Percentiles rank a stretch among this genome's conserved stretches.
phyloP scores from a whole-genome alignment of 2,888 invertebrate genomes.

The Eucera pruinosa region DNA sequence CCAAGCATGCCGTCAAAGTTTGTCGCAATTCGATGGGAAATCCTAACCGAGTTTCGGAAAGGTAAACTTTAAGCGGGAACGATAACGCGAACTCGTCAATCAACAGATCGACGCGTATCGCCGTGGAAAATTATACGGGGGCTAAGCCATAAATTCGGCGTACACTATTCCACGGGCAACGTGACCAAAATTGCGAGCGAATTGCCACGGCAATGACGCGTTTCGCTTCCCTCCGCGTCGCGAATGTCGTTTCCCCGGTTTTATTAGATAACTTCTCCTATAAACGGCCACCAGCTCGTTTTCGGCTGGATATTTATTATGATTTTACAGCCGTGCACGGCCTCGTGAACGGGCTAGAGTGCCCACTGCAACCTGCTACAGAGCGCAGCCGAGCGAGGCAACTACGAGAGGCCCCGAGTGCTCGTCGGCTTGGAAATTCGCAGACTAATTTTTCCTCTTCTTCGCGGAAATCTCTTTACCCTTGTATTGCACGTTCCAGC shows the following conservation, averaged over 20 bases:
- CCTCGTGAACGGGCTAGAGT: not conserved
- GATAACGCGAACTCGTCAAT: constrained; percentile 11
- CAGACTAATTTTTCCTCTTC: constrained; percentile 30
- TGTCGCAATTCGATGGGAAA: not conserved
- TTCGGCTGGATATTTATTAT: constrained; percentile 28
- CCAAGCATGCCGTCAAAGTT: not conserved
- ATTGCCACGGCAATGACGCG: constrained; percentile 18
- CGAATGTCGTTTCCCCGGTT: not conserved
- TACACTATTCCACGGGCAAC: constrained; percentile 3
- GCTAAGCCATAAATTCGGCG: constrained; percentile 7
- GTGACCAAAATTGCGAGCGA: constrained; percentile 22
- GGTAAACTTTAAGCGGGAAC: not conserved
- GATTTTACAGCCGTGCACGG: not conserved
- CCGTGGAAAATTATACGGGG: constrained; percentile 15
- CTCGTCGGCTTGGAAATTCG: constrained; percentile 19
- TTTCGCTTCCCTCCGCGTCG: not conserved
- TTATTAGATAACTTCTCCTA: constrained; percentile 28
- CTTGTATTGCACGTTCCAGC: not conserved
- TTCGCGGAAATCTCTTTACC: constrained; percentile 1
- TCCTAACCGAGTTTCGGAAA: not conserved
- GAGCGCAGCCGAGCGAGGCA: constrained; percentile 13
- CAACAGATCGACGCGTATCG: constrained; percentile 9
- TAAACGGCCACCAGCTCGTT: constrained; percentile 9
- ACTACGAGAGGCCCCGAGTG: not conserved
- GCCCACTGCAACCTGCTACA: constrained; percentile 32